These are phyloP conservation scores for Popillia japonica DNA, from an alignment of 1,140 invertebrate species.

Conservation along the genomic window DNA sequence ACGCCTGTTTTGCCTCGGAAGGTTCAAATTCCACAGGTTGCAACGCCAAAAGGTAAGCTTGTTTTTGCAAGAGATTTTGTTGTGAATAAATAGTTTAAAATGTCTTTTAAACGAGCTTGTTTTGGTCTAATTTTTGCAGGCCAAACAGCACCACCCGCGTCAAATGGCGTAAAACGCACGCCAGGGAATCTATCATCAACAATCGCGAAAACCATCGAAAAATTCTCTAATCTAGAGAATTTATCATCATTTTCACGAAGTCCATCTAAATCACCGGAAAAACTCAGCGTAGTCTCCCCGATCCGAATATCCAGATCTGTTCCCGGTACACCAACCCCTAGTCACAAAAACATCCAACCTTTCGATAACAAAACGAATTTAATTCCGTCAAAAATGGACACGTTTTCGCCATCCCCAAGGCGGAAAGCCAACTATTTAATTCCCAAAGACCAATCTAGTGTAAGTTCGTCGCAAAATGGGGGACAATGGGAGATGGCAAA, in stretches of 20 bases:
- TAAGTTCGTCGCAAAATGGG: not conserved
- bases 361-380: not conserved
- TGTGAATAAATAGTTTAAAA: not conserved
- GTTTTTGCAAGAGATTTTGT: not conserved
- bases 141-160: constrained; percentile 48
- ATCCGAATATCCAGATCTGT: not conserved
- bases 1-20: not conserved
- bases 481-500: not conserved
- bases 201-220: constrained; percentile 55
- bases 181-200: constrained; percentile 53
- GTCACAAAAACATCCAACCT: not conserved
- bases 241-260: constrained; percentile 12
- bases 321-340: constrained; percentile 11
- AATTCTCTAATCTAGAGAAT: constrained; percentile 51
- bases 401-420: constrained; percentile 50
- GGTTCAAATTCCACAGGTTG: not conserved
- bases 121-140: constrained; percentile 45
- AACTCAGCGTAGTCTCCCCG: not conserved
- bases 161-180: constrained; percentile 53
- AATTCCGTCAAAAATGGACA: not conserved
- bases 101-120: not conserved
- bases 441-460: constrained; percentile 45
- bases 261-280: constrained; percentile 14
- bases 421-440: constrained; percentile 49
- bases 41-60: not conserved